These are phyloP conservation scores for Glaucomys volans DNA, from an alignment of 2,113 vertebrate genomes.

Conservation along the genomic window DNA sequence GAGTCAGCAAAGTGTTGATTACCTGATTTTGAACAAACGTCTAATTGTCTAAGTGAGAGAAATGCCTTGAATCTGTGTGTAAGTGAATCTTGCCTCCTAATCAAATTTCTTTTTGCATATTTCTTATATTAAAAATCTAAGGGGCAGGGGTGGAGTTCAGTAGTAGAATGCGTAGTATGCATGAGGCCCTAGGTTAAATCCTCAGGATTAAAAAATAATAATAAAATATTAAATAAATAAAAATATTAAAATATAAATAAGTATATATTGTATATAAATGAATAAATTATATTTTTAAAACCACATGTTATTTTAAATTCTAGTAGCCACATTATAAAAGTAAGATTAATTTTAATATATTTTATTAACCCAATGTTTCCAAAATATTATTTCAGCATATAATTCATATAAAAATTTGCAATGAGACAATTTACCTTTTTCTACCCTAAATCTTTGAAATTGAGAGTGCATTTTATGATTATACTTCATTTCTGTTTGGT, in stretches of 20 bases:
- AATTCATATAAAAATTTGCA: background rate
- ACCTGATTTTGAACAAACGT: background rate
- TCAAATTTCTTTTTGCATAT: background rate
- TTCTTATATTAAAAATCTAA: conserved; percentile 31
- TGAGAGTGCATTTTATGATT: background rate
- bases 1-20: background rate
- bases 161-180: background rate
- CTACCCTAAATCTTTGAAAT: background rate
- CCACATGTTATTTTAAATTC: background rate
- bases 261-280: too few relatives aligned
- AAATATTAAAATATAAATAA: too few relatives aligned
- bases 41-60: background rate
- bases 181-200: background rate
- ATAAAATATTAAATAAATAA: background rate
- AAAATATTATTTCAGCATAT: background rate
- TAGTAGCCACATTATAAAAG: background rate
- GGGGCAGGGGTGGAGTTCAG: too few relatives aligned
- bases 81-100: background rate
- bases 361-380: background rate
- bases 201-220: too few relatives aligned
- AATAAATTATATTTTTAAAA: too few relatives aligned
- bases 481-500: background rate
- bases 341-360: background rate
- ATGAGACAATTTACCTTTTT: background rate
- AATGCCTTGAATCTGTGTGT: background rate